Conservation (phyloP, 1,140 invertebrate genomes). For the Lordiphosa stackelbergi region DNA sequence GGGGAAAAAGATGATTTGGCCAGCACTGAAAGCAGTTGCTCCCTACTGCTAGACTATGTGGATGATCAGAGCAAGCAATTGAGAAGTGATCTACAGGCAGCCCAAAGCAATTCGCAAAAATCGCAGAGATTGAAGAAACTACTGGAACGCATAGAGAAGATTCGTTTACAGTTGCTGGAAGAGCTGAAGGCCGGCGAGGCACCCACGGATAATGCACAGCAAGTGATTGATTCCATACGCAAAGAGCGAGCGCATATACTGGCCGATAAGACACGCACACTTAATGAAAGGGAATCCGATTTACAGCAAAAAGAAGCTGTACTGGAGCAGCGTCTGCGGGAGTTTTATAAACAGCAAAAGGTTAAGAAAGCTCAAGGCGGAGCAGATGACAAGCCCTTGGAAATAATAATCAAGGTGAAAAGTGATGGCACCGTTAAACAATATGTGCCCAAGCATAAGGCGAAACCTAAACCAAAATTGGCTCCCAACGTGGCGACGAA, state of each 20-base stretch:
- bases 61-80: constrained; percentile 67
- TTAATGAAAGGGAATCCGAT: constrained; percentile 43
- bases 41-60: constrained; percentile 65
- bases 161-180: constrained; percentile 43
- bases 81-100: constrained; percentile 45
- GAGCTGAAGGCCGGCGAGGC: constrained; percentile 50
- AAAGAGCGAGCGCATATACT: constrained; percentile 51
- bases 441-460: constrained; percentile 29
- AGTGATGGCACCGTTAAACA: constrained; percentile 60
- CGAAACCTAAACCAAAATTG: constrained; percentile 5
- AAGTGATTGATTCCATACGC: constrained; percentile 56
- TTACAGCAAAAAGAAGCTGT: constrained; percentile 62
- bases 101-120: constrained; percentile 39
- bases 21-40: constrained; percentile 51
- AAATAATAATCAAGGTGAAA: constrained; percentile 65
- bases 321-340: constrained; percentile 48
- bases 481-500: no score
- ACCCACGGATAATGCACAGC: constrained; percentile 30
- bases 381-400: constrained; percentile 39
- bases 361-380: constrained; percentile 1
- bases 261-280: constrained; percentile 12
- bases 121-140: constrained; percentile 43
- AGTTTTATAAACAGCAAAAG: constrained; percentile 48
- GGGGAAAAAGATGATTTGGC: constrained; percentile 5
- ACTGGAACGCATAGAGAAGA: constrained; percentile 53